Evolutionary conservation across 2,797 vertebrate genomes (phyloP).

Genomic region (Sebastolobus altivelis): DNA sequence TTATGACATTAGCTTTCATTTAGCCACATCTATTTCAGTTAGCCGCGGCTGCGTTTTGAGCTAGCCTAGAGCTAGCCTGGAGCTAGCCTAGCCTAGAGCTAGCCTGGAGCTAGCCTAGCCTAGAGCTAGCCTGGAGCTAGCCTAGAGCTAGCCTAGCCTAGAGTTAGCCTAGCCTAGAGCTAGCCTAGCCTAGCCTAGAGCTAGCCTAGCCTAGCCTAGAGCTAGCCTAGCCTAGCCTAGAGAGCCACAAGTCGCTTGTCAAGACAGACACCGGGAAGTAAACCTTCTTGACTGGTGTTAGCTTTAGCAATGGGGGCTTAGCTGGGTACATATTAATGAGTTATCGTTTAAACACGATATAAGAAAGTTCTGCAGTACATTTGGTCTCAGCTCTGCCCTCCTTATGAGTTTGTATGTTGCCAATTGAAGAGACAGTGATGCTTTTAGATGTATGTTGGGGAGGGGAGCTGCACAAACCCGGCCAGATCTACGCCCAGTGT

Average conservation of each 20-base stretch:
- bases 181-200: too few species aligned
- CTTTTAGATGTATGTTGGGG: background rate
- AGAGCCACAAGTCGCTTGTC: constrained; percentile 73
- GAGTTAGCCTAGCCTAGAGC: too few species aligned
- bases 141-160: too few species aligned
- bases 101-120: too few species aligned
- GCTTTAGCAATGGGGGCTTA: background rate
- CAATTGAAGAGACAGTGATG: background rate
- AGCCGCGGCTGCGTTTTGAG: constrained; percentile 40
- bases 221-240: too few species aligned
- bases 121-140: too few species aligned
- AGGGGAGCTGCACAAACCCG: constrained; percentile 14
- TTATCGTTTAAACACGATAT: too few species aligned
- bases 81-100: too few species aligned
- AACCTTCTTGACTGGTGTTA: constrained; percentile 10
- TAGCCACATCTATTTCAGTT: background rate
- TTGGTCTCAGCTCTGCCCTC: background rate
- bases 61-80: constrained; percentile 26
- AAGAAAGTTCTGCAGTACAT: background rate
- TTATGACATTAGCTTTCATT: background rate
- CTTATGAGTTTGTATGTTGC: background rate
- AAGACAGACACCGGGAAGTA: constrained; percentile 69
- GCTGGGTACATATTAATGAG: background rate
- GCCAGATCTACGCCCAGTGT: constrained; percentile 27
- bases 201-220: too few species aligned